Conservation (phyloP, 2,888 invertebrate genomes). For the Synergus gifuensis region DNA sequence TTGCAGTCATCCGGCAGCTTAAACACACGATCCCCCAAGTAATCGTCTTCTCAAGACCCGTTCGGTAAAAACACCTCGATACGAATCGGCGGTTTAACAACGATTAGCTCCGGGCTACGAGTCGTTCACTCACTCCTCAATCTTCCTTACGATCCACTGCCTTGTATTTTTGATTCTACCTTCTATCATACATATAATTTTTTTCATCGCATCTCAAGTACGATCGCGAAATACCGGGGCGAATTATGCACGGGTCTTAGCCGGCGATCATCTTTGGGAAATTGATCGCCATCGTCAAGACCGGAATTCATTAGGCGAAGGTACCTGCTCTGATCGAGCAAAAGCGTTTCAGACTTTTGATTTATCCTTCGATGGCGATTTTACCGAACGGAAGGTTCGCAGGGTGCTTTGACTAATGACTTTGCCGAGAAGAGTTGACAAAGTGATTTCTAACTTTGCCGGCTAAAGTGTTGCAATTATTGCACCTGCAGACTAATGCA, state of each 20-base stretch:
- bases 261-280: conserved; percentile 47
- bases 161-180: conserved; percentile 51
- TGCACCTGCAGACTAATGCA: not conserved
- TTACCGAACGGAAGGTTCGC: conserved; percentile 12
- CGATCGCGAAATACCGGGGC: conserved; percentile 67
- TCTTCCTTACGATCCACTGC: conserved; percentile 17
- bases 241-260: conserved; percentile 62
- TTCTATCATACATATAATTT: conserved; percentile 64
- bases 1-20: conserved; percentile 53
- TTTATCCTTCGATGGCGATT: conserved; percentile 16
- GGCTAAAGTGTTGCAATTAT: conserved; percentile 2
- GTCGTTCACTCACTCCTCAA: conserved; percentile 48
- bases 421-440: conserved; percentile 24
- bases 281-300: conserved; percentile 22
- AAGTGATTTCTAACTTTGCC: conserved; percentile 22
- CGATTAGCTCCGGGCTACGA: conserved; percentile 72
- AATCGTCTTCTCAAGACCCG: conserved; percentile 56
- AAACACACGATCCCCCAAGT: conserved; percentile 62
- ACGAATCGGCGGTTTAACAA: conserved; percentile 67
- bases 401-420: conserved; percentile 36
- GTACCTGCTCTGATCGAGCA: conserved; percentile 1
- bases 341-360: conserved; percentile 12
- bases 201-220: conserved; percentile 72
- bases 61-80: conserved; percentile 68
- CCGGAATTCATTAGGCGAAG: conserved; percentile 33